Base-by-base conservation (phyloP, 2,797 vertebrate species). In the Dryobates pubescens region DNA sequence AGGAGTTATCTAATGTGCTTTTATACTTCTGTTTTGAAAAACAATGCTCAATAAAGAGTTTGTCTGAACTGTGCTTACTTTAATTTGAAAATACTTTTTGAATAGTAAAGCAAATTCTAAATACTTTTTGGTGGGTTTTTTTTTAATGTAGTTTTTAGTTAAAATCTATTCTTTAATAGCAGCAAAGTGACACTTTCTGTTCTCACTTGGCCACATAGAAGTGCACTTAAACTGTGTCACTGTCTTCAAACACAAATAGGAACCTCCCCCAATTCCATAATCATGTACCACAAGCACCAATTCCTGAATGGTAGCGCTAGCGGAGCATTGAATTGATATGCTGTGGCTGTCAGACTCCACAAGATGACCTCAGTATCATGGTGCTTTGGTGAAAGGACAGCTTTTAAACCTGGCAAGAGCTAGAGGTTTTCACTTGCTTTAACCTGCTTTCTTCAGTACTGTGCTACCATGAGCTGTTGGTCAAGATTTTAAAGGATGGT, bases 41-140 rank as follows among this genome's bases (percentile, higher is more conserved):
- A 49, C 95, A 97, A 91, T 97, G 97, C 81, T 97, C 94, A 98
- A 97, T 98, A 98, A 98, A 98, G 68, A 96, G 96, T 95, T 92
- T 96, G 91, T 94, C 92, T 97, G n/a, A 96, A 96, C 67, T 92
- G 61, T 89, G 17, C 27, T 92, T 96, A 15, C 23, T 94, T 92
- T 78, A 41, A 49, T 90, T 93, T 94, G 59, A 67, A 68, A 53
- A 16, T 36, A 13, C 17, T 51, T 78, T 43, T 61, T 83, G 15
- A 77, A 32, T 32, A 34, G 19, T 34, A 51, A 57, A 71, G 5
- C 1, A 81, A 82, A 77, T 38, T 69, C 9, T 67, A 87, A 59
- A 65, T 69, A 57, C 75, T 82, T 49, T 77, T 13, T 41, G 53
- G 9, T 3, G n/a, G n/a, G n/a, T 56, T 80, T 62, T 27, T 22